Base-by-base conservation (phyloP, 2,797 vertebrate species). In the Synaphobranchus kaupii region DNA sequence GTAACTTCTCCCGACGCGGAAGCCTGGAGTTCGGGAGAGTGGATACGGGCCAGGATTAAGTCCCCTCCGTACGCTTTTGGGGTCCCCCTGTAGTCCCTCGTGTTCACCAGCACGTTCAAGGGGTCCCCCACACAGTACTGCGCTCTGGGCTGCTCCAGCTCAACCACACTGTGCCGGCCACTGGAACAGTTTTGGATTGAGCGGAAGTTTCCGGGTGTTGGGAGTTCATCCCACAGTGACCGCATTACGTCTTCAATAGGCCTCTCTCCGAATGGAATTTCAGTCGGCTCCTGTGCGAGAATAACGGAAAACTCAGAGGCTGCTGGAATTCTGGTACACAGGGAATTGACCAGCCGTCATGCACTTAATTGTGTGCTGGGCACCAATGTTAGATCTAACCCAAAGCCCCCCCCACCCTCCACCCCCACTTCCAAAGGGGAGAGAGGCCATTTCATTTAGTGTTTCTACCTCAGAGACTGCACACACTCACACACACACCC, bases 41-140 rank as follows among this genome's bases (percentile, higher is more conserved):
- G 82, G 34, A 84, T 89, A 25, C 88, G 88, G 4, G 48, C 88
- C 82, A 86, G 71, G 71, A 89, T 86, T 73, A 86, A 87, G 88
- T 89, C 88, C 52, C 88, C 88, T 7, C 88, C 88, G n/a, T 89
- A 83, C 12, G 15, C 20, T 54, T 89, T 89, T n/a, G 58, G 85
- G 34, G 28, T 15, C 17, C 88, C 88, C 17, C 15, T 22, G 50
- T 87, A 78, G 83, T 87, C 58, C 10, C 34, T 7, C 86, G 87
- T 89, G 6, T 85, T 71, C 73, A 89, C 80, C 12, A 22, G 34
- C 44, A 87, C 63, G 1, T 50, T 22, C 2, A 87, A n/a, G 17
- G 20, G 63, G 34, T 87, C 80, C 44, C 86, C 86, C n/a, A 87
- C 63, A 73, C 78, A 83, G 63, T 87, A 84, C 44, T 84, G 78